Percentiles rank a stretch among this genome's conserved stretches.
Evolutionary conservation across 2,888 invertebrate genomes (phyloP).

Genomic region (Archips crataeganus): DNA sequence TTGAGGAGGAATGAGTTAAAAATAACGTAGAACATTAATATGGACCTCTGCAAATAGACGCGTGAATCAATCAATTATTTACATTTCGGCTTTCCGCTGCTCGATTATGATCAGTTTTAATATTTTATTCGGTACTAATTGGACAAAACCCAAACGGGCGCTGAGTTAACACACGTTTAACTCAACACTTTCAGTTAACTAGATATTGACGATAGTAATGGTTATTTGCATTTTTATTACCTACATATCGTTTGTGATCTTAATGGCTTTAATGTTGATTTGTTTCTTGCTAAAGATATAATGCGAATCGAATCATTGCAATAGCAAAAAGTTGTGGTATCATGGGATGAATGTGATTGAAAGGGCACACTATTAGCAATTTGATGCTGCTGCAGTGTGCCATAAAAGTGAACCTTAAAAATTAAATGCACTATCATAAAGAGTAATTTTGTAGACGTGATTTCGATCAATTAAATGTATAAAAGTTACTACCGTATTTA

Average conservation of each 20-base stretch:
- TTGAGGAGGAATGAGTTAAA: too few relatives aligned
- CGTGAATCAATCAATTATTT: not conserved
- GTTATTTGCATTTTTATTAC: conserved; percentile 22
- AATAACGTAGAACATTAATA: too few relatives aligned
- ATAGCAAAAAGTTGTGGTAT: conserved; percentile 1
- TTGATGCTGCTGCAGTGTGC: not conserved
- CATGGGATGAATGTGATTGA: not conserved
- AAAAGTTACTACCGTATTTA: too few relatives aligned
- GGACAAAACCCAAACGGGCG: not conserved
- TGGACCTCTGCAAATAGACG: too few relatives aligned
- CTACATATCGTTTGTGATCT: not conserved
- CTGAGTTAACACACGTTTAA: conserved; percentile 4
- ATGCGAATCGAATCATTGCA: not conserved
- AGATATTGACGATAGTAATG: conserved; percentile 25
- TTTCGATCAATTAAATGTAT: too few relatives aligned
- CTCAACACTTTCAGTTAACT: conserved; percentile 26
- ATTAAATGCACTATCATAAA: not conserved
- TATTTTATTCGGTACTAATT: conserved; percentile 7
- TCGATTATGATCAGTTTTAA: too few relatives aligned
- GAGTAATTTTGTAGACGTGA: too few relatives aligned
- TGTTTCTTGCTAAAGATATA: not conserved
- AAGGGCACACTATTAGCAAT: not conserved
- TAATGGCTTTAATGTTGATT: conserved; percentile 2
- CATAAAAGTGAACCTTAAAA: too few relatives aligned
- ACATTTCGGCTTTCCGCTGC: too few relatives aligned